A percentile compares a stretch with the other conserved stretches of the same genome.
Conservation (phyloP, 2,797 vertebrate species). For the Acanthiza pusilla region DNA sequence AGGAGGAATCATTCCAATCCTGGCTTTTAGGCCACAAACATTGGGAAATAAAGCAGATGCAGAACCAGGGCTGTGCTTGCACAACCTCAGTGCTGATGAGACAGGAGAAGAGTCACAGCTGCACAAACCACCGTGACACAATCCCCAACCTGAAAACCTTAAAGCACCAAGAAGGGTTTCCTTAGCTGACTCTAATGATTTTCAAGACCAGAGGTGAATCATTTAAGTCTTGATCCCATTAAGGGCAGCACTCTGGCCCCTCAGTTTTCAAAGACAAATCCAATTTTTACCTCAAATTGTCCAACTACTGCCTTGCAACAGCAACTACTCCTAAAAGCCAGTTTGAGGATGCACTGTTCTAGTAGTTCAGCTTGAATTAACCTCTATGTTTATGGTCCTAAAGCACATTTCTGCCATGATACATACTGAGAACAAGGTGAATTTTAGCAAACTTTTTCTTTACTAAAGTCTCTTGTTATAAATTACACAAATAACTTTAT, state of each 20-base stretch:
- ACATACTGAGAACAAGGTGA: slow-evolving; percentile 67
- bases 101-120: not conserved
- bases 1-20: not conserved
- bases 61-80: not conserved
- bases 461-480: slow-evolving; percentile 81
- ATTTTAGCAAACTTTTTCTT: slow-evolving; percentile 75
- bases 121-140: not conserved
- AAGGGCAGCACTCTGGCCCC: not conserved
- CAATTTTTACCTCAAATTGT: not conserved
- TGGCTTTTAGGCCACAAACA: not conserved
- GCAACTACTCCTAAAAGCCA: not conserved
- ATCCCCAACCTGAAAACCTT: rapidly evolving
- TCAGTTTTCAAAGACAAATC: not conserved
- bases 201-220: not conserved
- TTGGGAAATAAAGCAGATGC: not conserved
- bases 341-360: not conserved
- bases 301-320: not conserved
- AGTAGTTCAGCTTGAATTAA: not conserved
- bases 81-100: not conserved
- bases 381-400: not conserved
- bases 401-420: not conserved
- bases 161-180: not conserved
- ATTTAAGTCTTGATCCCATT: not conserved
- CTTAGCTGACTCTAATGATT: not conserved
- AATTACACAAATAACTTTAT: slow-evolving; percentile 80